These are phyloP conservation scores for Ornithoptera priamus DNA, from an alignment of 2,888 invertebrate genomes.

Conservation along the genomic window DNA sequence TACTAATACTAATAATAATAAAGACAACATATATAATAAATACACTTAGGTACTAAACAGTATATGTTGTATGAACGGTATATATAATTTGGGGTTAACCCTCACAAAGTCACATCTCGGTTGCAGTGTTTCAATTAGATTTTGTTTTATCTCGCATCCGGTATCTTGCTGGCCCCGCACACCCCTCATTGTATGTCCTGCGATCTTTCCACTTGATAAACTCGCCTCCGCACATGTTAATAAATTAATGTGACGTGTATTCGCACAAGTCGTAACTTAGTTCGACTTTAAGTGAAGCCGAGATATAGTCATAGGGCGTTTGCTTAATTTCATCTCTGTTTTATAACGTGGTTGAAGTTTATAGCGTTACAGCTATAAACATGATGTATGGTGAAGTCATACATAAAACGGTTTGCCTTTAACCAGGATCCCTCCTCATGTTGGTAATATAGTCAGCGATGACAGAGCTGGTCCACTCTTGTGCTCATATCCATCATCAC, in stretches of 20 bases:
- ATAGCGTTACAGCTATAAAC: too few species aligned
- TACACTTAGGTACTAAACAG: too few species aligned
- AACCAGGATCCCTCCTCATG: too few species aligned
- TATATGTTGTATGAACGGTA: background rate
- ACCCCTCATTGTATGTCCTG: conserved; percentile 35
- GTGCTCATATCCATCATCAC: too few species aligned
- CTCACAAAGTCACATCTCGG: conserved; percentile 29
- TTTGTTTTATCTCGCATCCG: conserved; percentile 45
- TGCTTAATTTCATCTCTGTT: too few species aligned
- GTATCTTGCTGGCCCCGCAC: conserved; percentile 43
- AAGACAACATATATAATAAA: too few species aligned
- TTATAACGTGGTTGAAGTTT: too few species aligned
- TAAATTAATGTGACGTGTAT: conserved; percentile 27
- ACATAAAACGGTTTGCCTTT: too few species aligned
- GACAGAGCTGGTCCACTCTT: too few species aligned
- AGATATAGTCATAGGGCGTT: background rate
- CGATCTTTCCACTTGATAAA: conserved; percentile 52
- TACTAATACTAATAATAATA: too few species aligned
- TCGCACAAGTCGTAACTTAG: conserved; percentile 25
- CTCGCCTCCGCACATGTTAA: conserved; percentile 15
- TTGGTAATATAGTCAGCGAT: too few species aligned
- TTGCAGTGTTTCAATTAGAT: conserved; percentile 56
- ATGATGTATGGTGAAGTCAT: too few species aligned
- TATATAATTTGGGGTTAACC: conserved; percentile 33
- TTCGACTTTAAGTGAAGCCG: conserved; percentile 11